These are phyloP conservation scores for Periphyllus acericola DNA, from an alignment of 2,888 invertebrate species.

Conservation along the genomic window DNA sequence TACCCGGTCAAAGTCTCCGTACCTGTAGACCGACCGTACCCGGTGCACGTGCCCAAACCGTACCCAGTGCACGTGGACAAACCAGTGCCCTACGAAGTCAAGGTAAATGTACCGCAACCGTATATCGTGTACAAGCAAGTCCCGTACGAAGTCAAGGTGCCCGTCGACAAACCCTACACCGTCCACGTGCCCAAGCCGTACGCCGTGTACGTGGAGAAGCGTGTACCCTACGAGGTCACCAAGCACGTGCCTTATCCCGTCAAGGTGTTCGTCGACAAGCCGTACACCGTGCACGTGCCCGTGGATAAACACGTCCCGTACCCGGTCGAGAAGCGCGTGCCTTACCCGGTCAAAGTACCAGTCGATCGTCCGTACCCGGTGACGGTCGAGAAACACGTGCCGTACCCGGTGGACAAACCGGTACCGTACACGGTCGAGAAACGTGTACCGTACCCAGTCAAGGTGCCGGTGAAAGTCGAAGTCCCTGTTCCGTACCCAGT, in stretches of 20 bases:
- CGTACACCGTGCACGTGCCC: slow-evolving; percentile 71
- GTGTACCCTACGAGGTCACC: slow-evolving; percentile 65
- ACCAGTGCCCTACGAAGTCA: slow-evolving; percentile 64
- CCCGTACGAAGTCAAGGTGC: slow-evolving; percentile 77
- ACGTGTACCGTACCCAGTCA: slow-evolving; percentile 76
- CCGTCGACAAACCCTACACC: slow-evolving; percentile 63
- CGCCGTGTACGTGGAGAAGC: slow-evolving; percentile 64
- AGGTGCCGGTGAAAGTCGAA: slow-evolving; percentile 72
- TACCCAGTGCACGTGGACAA: slow-evolving; percentile 65
- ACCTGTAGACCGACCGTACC: slow-evolving; percentile 64
- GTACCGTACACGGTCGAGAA: slow-evolving; percentile 73
- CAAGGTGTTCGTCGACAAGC: slow-evolving; percentile 69
- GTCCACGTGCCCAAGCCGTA: slow-evolving; percentile 64
- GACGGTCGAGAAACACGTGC: slow-evolving; percentile 65
- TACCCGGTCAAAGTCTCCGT: slow-evolving; percentile 63
- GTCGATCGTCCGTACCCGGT: slow-evolving; percentile 64
- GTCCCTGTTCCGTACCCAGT: slow-evolving; percentile 64
- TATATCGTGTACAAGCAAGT: slow-evolving; percentile 75
- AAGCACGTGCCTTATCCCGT: slow-evolving; percentile 66
- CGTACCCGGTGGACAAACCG: slow-evolving; percentile 65
- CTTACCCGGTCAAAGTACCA: slow-evolving; percentile 63
- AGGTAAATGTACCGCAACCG: slow-evolving; percentile 63
- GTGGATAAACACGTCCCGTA: slow-evolving; percentile 76
- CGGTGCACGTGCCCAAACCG: slow-evolving; percentile 65
- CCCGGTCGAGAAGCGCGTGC: slow-evolving; percentile 62